A percentile compares a stretch with the other conserved stretches of the same genome.
Conservation (phyloP, 1,140 invertebrate genomes). For the Copidosoma floridanum region DNA sequence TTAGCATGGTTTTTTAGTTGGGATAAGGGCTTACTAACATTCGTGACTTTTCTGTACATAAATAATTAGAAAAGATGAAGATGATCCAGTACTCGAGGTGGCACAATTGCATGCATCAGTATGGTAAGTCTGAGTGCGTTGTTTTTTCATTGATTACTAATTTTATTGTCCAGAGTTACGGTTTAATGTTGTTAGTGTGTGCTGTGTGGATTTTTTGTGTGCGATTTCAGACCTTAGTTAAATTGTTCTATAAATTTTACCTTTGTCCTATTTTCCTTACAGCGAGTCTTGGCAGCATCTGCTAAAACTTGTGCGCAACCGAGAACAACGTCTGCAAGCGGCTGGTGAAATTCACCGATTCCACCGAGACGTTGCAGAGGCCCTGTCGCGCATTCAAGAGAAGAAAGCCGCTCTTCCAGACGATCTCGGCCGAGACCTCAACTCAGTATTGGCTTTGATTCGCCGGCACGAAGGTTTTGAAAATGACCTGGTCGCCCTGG, state of each 20-base stretch:
- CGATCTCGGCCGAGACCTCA: slow-evolving; percentile 83
- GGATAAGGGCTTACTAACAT: slow-evolving; percentile 41
- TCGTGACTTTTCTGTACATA: slow-evolving; percentile 33
- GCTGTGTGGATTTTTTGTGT: too few relatives aligned
- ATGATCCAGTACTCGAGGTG: slow-evolving; percentile 51
- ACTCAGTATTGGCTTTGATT: slow-evolving; percentile 80
- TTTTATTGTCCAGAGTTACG: background rate
- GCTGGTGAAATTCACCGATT: slow-evolving; percentile 96
- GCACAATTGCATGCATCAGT: slow-evolving; percentile 45
- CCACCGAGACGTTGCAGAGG: slow-evolving; percentile 93
- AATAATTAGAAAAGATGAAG: slow-evolving; percentile 48
- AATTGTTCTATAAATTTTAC: too few relatives aligned
- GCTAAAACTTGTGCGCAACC: slow-evolving; percentile 78
- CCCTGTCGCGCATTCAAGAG: slow-evolving; percentile 84
- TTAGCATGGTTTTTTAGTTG: slow-evolving; percentile 10
- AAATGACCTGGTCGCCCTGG: slow-evolving; percentile 90
- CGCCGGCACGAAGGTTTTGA: slow-evolving; percentile 92
- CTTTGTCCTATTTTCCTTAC: background rate
- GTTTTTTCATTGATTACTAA: background rate
- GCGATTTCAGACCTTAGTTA: too few relatives aligned
- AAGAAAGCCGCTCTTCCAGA: slow-evolving; percentile 82
- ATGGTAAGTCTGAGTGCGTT: slow-evolving; percentile 43
- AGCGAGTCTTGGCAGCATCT: slow-evolving; percentile 87
- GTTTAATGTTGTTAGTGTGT: slow-evolving; percentile 10
- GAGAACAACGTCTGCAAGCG: slow-evolving; percentile 83